A percentile compares a stretch with the other conserved stretches of the same genome.
These are phyloP conservation scores for Mechanitis messenoides DNA, from an alignment of 2,888 invertebrate genomes.

Conservation along the genomic window DNA sequence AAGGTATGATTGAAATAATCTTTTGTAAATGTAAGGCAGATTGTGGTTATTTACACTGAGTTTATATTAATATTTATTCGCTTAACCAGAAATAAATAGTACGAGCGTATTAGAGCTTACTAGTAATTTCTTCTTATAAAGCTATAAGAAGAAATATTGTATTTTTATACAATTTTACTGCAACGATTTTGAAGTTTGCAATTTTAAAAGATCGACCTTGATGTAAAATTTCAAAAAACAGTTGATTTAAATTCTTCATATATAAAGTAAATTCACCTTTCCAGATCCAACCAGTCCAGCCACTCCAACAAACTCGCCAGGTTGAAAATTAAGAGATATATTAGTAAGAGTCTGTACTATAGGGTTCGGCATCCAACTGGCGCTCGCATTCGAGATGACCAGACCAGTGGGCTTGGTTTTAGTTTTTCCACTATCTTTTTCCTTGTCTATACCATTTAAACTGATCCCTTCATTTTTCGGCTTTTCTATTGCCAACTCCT, in stretches of 20 bases:
- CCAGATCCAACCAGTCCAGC: slow-evolving; percentile 88
- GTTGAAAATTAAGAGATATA: slow-evolving; percentile 66
- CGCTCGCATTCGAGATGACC: slow-evolving; percentile 59
- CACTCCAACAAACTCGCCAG: slow-evolving; percentile 79
- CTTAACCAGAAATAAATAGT: no score
- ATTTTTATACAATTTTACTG: no score
- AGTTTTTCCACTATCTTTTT: slow-evolving; percentile 40
- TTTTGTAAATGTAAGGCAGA: no score
- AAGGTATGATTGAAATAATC: no score
- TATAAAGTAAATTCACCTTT: slow-evolving; percentile 66
- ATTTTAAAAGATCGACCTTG: no score
- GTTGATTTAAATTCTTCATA: neutral
- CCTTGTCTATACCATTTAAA: slow-evolving; percentile 45
- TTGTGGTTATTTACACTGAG: no score
- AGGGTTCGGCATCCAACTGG: slow-evolving; percentile 61
- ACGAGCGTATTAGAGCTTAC: no score
- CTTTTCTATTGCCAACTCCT: slow-evolving; percentile 52
- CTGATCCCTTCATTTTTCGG: slow-evolving; percentile 34
- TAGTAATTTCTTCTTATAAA: no score
- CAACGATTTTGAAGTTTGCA: no score
- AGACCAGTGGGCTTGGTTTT: slow-evolving; percentile 46
- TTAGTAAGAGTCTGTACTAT: slow-evolving; percentile 75
- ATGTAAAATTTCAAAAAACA: no score
- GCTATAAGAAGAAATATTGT: no score
- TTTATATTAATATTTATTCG: no score